Evolutionary conservation across 2,797 vertebrate species (phyloP).

Genomic region (Amniataba percoides): DNA sequence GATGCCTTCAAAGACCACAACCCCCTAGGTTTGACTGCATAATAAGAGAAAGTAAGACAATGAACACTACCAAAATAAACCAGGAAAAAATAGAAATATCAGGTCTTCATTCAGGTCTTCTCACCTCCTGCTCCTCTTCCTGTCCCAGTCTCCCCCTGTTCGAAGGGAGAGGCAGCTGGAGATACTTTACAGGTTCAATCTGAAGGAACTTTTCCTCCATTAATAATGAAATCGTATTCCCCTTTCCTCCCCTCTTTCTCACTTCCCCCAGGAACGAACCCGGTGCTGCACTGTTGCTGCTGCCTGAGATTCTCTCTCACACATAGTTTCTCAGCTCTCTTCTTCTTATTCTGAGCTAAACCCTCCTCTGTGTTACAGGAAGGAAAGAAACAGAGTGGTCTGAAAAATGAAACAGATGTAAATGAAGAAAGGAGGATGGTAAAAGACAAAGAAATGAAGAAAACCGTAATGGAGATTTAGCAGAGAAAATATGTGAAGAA

Average conservation of each 20-base stretch:
- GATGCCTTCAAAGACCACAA: conserved; percentile 3
- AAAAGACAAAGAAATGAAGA: not conserved
- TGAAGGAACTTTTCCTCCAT: conserved; percentile 75
- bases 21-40: not conserved
- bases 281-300: conserved; percentile 48
- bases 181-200: conserved; percentile 75
- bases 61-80: conserved; percentile 2
- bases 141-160: conserved; percentile 32
- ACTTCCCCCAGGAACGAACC: conserved; percentile 46
- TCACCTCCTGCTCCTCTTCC: conserved; percentile 4
- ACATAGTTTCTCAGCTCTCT: conserved; percentile 43
- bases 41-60: not conserved
- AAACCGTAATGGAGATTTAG: not conserved
- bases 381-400: conserved; percentile 29
- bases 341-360: conserved; percentile 56
- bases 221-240: conserved; percentile 79
- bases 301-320: conserved; percentile 51
- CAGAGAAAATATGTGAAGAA: conserved; percentile 13
- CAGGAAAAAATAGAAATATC: not conserved
- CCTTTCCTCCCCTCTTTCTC: conserved; percentile 43
- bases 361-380: conserved; percentile 22
- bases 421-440: conserved; percentile 25
- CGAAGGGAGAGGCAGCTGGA: conserved; percentile 36
- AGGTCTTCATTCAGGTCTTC: conserved; percentile 27
- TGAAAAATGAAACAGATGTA: conserved; percentile 23